Evolutionary conservation across 30 jellyfish, hydroid and myxozoan genomes (phyloP), one percentile per base, ranked within the genome.

Genomic region (Sanderia malayensis): DNA sequence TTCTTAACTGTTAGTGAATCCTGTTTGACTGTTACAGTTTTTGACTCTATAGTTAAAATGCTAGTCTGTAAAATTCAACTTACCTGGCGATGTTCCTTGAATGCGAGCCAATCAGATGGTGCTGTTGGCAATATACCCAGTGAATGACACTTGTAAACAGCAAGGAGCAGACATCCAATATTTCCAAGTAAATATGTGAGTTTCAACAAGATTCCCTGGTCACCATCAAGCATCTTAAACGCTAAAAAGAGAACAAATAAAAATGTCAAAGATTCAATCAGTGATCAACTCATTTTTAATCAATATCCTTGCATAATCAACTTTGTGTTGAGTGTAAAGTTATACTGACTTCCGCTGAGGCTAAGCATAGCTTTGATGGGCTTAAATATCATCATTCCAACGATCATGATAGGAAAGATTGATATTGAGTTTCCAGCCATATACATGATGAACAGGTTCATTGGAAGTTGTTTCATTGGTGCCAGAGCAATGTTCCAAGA

Each of bases 401-500:
- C 89, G 26, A 90, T 83, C 97, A 90, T 90, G 25, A 90, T 90
- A 31, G 97, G 97, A 46, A 90, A 90, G 18, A 90, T 90, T 32
- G 97, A 90, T 19, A 90, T 90, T 10, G 97, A 90, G 52, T 76
- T 90, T 33, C 97, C 97, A 32, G 94, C 92, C 97, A 90, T 90
- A 41, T 90, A 90, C 97, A 90, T 90, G 19, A 90, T 90, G 46
- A 90, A 90, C 60, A 90, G 79, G 64, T 90, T 90, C 97, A 90
- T 90, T 24, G 97, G 97, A n/a, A 90, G 85, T 72, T 90, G 97
- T 61, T 90, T 90, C 73, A 74, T 72, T 44, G 97, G 97, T 22
- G 77, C 97, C 26, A 84, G 74, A 15, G 96, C 97, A 78, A 90
- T 90, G 80, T 90, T 90, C 97, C 97, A 90, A n/a, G 97, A 90